Base-by-base conservation (phyloP, 1,140 invertebrate genomes). In the Heterodera schachtii region DNA sequence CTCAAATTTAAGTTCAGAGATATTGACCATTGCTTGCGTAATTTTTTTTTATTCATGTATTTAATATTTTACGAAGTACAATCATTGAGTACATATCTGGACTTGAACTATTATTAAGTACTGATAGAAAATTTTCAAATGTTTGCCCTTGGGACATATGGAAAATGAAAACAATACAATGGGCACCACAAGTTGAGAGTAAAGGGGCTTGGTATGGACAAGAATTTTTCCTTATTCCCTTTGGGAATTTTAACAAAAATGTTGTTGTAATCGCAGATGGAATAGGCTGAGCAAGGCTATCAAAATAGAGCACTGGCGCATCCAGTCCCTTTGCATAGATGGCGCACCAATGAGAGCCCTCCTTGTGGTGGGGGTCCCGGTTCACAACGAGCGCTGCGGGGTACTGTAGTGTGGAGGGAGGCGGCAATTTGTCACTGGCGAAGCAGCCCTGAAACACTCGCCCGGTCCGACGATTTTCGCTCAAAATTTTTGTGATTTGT, bases 401-500 rank as follows among this genome's bases (percentile, higher is more conserved):
- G 41, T 76, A 76, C 13, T 4, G 67, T 31, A 69, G 67, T 9
- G 6, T 69, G 6, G 16, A 7, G 3, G 67, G 67, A 9, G 67
- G 67, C 7, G 75, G 75, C 1, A 76, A 4, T 44, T 16, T 6
- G 46, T 75, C 74, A 75, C 74, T 57, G n/a, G 74, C 47, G 21
- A 75, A 75, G n/a, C 74, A 75, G 6, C 74, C 74, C 31, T 31
- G 31, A 46, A 75, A 75, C 3, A 75, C 43, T 49, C 1, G 41
- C 1, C 11, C 21, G n/a, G 75, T 76, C 19, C 16, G 52, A 43
- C 1, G 4, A 8, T 76, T 76, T 76, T 57, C 6, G 6, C 4
- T 67, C 47, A 76, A 66, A 5, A 76, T 76, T 47, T n/a, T 76
- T 57, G 75, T 7, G 52, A 76, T 76, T 43, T 76, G 75, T 7